Base-by-base conservation (phyloP, 1,140 invertebrate species). In the Sarcophaga peregrina region DNA sequence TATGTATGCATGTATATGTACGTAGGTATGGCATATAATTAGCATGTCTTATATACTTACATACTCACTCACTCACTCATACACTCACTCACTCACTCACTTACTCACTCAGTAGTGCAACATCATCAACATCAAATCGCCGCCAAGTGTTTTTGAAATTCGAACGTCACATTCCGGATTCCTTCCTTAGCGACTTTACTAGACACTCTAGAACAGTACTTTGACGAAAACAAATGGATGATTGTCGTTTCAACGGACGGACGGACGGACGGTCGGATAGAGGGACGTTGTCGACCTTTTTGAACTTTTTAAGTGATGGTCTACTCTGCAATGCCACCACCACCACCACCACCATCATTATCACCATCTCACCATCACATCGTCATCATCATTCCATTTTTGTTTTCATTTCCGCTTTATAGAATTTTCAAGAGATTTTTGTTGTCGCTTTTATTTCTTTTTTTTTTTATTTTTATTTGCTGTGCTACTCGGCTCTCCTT, bases 381-480 rank as follows among this genome's bases (percentile, higher is more conserved):
- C 25, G 25, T 58, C 54, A 58, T 13, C 25, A 37, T 58, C 54
- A 58, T 58, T 58, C 54, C 54, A 58, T 58, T 58, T 58, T 58
- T 58, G 54, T 58, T 58, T 58, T 58, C 13, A 15, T 58, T 58
- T 58, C 54, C 54, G 54, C 54, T 58, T 58, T 58, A 58, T 58
- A 58, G 54, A 58, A 58, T 58, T 58, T 58, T 58, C 13, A 58
- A 58, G 54, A 58, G 54, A 11, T 54, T 54, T 54, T 58, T 58
- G 11, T 58, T 58, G 54, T n/a, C n/a, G 25, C 25, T 37, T 13
- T 58, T 58, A n/a, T 58, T 37, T 37, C 4, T 37, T 37, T 2
- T 37, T 37, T 37, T 37, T 37, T 37, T n/a, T n/a, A n/a, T n/a
- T 37, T 37, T 37, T 37, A 2, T 1, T 37, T 37, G 25, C 25